phyloP scores from a whole-genome alignment of 2,888 invertebrate genomes.

The Eilema depressum region DNA sequence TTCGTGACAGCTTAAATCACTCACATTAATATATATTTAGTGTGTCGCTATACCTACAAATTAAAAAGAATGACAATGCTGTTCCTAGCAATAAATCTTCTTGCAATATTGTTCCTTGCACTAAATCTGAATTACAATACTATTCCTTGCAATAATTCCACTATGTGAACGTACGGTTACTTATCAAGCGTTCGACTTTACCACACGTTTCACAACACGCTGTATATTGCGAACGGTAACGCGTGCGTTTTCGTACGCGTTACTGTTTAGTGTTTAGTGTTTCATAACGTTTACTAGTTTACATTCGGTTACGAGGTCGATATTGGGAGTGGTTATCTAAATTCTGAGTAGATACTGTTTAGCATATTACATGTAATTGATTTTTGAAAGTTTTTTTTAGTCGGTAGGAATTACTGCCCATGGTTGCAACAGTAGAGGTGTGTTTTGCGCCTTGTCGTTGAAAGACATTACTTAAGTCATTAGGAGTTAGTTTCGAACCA shows the following conservation, averaged over 20 bases:
- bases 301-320: slow-evolving; percentile 9
- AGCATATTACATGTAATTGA: neutral
- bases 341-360: neutral
- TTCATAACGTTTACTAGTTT: slow-evolving; percentile 28
- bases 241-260: slow-evolving; percentile 41
- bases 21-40: no score
- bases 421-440: neutral
- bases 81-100: neutral
- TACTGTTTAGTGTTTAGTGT: slow-evolving; percentile 40
- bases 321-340: slow-evolving; percentile 8
- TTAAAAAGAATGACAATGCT: neutral
- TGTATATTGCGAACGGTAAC: slow-evolving; percentile 10
- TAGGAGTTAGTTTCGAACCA: no score
- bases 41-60: no score
- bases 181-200: slow-evolving; percentile 1
- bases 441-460: neutral
- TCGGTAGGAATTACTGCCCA: neutral
- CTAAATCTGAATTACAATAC: neutral
- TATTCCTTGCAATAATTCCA: neutral
- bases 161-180: neutral
- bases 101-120: no score
- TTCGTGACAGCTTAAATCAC: no score
- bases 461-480: no score
- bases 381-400: neutral
- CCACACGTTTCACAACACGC: slow-evolving; percentile 12